Evolutionary conservation across 2,888 invertebrate genomes (phyloP), one percentile per base, ranked within the genome.

Genomic region (Dasysyrphus tricinctus): DNA sequence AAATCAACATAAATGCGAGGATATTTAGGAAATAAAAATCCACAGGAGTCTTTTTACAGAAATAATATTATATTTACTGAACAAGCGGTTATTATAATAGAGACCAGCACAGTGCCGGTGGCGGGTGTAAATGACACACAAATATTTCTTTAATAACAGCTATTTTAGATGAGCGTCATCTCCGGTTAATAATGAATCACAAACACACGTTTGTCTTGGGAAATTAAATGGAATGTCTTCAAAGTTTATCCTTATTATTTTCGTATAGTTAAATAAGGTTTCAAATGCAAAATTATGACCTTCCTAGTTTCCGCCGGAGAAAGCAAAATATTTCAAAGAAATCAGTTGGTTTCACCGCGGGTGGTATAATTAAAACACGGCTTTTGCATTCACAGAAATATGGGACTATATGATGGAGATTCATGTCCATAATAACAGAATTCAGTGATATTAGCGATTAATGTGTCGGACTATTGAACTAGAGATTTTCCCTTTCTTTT

Each of bases 21-120:
- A n/a, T 9, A 49, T 32, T 65, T 0, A 16, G 63, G n/a, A 47
- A 65, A 65, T 44, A 44, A 65, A 63, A 65, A 65, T 34, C 65
- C 44, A 47, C 65, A 12, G 65, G 65, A 47, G 29, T 34, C 47
- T 4, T 47, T 65, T 19, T 8, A 12, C 3, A 29, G 24, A 42
- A 42, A 42, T 61, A 14, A 19, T 24, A 24, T 24, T 24, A 14
- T 42, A 11, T 34, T 37, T 11, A n/a, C 9, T 16, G 34, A 57
- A 34, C 1, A 4, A 16, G 11, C 37, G 39, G 8, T 39, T 42
- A 24, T 19, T 59, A n/a, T 32, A 3, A 57, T 34, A 16, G 3
- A 29, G 4, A 44, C 9, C 5, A 32, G 5, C 11, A 29, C 5
- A 32, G 5, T 5, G 54, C 54, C 34, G 34, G 65, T 34, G 16